Evolutionary conservation across 2,888 invertebrate species (phyloP).

Genomic region (Microctonus hyperodae): DNA sequence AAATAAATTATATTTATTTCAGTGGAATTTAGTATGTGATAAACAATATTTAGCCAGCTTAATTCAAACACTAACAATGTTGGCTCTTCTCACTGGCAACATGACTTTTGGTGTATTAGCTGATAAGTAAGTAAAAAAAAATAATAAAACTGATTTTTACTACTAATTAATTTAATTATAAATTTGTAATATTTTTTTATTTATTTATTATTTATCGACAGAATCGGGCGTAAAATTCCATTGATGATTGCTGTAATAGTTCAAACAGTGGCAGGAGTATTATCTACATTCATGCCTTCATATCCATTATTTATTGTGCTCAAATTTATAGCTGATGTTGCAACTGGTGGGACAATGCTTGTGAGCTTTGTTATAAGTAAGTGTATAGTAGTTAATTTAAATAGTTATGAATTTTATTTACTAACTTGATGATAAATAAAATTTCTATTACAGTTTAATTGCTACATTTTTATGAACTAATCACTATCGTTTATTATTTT

Average conservation of each 20-base stretch:
- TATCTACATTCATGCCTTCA: constrained; percentile 68
- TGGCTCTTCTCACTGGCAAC: constrained; percentile 68
- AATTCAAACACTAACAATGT: constrained; percentile 67
- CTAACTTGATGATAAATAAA: too few species aligned
- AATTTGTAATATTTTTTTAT: not conserved
- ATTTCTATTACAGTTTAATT: too few species aligned
- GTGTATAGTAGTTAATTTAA: constrained; percentile 39
- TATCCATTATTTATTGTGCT: constrained; percentile 69
- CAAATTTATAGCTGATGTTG: constrained; percentile 69
- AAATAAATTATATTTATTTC: constrained; percentile 39
- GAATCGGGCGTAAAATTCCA: constrained; percentile 72
- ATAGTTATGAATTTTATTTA: constrained; percentile 7
- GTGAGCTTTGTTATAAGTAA: constrained; percentile 71
- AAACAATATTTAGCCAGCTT: constrained; percentile 66
- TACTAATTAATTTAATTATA: not conserved
- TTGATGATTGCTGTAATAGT: constrained; percentile 68
- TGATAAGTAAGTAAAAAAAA: constrained; percentile 59
- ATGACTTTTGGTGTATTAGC: constrained; percentile 67
- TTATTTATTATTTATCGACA: constrained; percentile 54
- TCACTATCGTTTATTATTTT: constrained; percentile 34
- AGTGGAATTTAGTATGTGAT: constrained; percentile 71
- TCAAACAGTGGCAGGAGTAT: constrained; percentile 67
- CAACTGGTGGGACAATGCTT: constrained; percentile 73
- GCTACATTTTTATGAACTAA: too few species aligned
- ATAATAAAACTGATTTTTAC: not conserved